Percentiles rank a stretch among this genome's conserved stretches.
Conservation (phyloP, 2,797 vertebrate species). For the Thamnophis elegans region DNA sequence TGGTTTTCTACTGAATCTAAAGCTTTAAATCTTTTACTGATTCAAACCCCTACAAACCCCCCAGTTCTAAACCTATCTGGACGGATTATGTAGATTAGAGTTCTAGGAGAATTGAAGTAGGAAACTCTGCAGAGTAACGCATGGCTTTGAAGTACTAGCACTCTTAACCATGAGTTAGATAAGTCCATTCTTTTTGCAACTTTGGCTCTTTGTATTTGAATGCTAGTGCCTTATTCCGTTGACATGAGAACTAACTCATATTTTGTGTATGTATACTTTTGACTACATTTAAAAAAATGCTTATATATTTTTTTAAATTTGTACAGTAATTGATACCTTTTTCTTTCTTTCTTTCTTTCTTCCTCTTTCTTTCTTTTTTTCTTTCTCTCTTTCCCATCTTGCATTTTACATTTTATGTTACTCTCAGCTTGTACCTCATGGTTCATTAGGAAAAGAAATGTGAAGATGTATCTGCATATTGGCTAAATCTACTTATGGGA, state of each 20-base stretch:
- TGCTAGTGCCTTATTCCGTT: background rate
- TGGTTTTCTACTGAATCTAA: background rate
- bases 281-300: background rate
- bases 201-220: background rate
- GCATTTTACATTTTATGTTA: background rate
- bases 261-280: background rate
- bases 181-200: background rate
- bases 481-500: background rate
- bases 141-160: background rate
- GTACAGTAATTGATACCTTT: background rate
- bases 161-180: background rate
- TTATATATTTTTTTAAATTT: background rate
- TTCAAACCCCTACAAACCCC: background rate
- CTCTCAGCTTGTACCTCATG: background rate
- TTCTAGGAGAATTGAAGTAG: background rate
- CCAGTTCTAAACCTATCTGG: background rate
- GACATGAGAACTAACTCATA: background rate
- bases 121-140: background rate
- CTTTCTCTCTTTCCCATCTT: no score
- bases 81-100: background rate
- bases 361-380: no score
- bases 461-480: background rate
- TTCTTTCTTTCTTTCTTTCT: no score
- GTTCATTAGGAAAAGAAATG: background rate
- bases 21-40: background rate